Evolutionary conservation across 1,140 invertebrate species (phyloP), one percentile per base, ranked within the genome.

Genomic region (Eriosoma lanigerum): DNA sequence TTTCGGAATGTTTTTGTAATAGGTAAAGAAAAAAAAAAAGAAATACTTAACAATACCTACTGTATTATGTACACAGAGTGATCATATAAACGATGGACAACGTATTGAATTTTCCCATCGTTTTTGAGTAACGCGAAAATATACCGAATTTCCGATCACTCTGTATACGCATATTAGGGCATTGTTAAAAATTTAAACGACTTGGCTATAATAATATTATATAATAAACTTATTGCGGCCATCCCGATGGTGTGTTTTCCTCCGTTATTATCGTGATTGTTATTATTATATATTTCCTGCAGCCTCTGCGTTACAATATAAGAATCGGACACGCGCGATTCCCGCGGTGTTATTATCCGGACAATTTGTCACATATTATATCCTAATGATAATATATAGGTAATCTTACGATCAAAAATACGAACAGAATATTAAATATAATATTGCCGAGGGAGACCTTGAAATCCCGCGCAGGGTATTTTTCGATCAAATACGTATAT

Each of bases 351-450:
- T 76, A 58, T 76, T 76, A 76, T 76, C 10, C 73, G 12, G 52
- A 38, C 38, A 76, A 76, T 76, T 76, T 76, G 73, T 76, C 73
- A 58, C 73, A 44, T n/a, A n/a, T 75, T 38, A 38, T 38, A 38
- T 38, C 52, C n/a, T 8, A 68, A 56, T 75, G 29, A 58, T 58
- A 29, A 0, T 6, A 4, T 60, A 17, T 62, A 24, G 29, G 58
- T 29, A 26, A 32, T 62, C 26, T 9, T 29, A 62, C 17, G 15
- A 32, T 19, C 29, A 29, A 26, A 32, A 9, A 32, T 32, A 32
- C 29, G 32, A 38, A 38, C 32, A 38, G n/a, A 62, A 29, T 62
- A 62, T 62, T 62, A 62, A 62, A 62, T 32, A n/a, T 29, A 48
- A 48, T 62, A 62, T 21, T 46, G 21, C 44, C 4, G 66, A 26